These are phyloP conservation scores for Drosophila tanythrix DNA, from an alignment of 2,888 invertebrate species.

Conservation along the genomic window DNA sequence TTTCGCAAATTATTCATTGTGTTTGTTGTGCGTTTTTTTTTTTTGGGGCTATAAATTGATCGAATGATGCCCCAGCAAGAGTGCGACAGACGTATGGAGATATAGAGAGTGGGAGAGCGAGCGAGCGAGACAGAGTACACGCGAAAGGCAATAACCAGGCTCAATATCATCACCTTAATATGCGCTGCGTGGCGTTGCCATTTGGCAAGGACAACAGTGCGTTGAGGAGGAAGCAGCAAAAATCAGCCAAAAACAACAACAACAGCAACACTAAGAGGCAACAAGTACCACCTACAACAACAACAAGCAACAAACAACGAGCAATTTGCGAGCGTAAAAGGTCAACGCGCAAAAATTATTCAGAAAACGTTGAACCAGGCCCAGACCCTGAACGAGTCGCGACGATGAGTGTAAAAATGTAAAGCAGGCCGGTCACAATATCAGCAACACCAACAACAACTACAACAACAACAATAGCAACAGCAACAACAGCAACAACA, in stretches of 20 bases:
- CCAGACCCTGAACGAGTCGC: slow-evolving; percentile 45
- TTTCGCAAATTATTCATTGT: slow-evolving; percentile 62
- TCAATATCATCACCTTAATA: slow-evolving; percentile 26
- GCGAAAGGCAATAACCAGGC: slow-evolving; percentile 21
- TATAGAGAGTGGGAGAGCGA: neutral
- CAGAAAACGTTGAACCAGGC: slow-evolving; percentile 64
- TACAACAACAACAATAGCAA: slow-evolving; percentile 14
- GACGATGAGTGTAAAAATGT: slow-evolving; percentile 46
- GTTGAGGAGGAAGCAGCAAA: slow-evolving; percentile 46
- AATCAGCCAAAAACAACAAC: slow-evolving; percentile 2
- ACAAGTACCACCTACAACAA: slow-evolving; percentile 20
- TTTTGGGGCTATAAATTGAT: slow-evolving; percentile 46
- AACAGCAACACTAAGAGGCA: slow-evolving; percentile 19
- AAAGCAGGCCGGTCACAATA: slow-evolving; percentile 63
- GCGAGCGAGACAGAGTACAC: neutral
- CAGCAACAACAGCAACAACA: slow-evolving; percentile 1
- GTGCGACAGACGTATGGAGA: neutral
- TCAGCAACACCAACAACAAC: slow-evolving; percentile 31
- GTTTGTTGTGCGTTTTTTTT: slow-evolving; percentile 19
- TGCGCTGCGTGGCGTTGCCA: slow-evolving; percentile 56
- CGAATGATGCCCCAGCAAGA: slow-evolving; percentile 14
- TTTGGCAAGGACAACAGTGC: slow-evolving; percentile 68
- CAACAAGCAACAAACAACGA: slow-evolving; percentile 22
- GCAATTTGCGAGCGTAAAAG: slow-evolving; percentile 48
- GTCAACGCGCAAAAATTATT: slow-evolving; percentile 67